Evolutionary conservation across 1,140 invertebrate genomes (phyloP), one percentile per base, ranked within the genome.

Genomic region (Caerostris extrusa): DNA sequence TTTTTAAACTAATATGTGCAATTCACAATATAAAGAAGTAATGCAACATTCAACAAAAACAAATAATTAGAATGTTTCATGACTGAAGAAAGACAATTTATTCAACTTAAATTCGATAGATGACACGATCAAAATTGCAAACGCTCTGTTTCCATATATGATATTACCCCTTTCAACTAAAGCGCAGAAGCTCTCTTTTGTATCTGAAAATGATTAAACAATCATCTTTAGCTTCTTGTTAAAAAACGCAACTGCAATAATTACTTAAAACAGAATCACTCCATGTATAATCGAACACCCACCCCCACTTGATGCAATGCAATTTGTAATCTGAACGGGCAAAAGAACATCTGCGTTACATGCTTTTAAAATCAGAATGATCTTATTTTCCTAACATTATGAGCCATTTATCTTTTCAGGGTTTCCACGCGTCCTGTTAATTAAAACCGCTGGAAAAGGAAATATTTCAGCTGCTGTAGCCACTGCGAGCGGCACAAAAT

Each of bases 321-420:
- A 34, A 50, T 34, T 34, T 34, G 34, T 0, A 34, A 2, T 34
- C 34, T 0, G 2, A 34, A 34, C 34, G 34, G 34, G 34, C 34
- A 34, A 34, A 34, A 34, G 34, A 34, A 34, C 34, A 34, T 34
- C 34, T 34, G 34, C 34, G 34, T 34, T 34, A 34, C 34, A 34
- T 34, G 19, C 71, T 77, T 77, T 77, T 77, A 77, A 77, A 77
- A 77, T 77, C 71, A 53, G 71, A 50, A 77, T 77, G 53, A 77
- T 77, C 71, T 77, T 77, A 53, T 77, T 50, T 34, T 8, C 34
- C 53, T 53, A 77, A 50, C 71, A 77, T 77, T 77, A 77, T 77
- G 71, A 77, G 50, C 34, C 71, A 77, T 77, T 77, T 77, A 77
- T 77, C 71, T 77, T 34, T 77, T 34, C 19, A 4, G 69, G 34